Base-by-base conservation (phyloP, 2,888 invertebrate genomes). In the Rugalucina vietnamica region DNA sequence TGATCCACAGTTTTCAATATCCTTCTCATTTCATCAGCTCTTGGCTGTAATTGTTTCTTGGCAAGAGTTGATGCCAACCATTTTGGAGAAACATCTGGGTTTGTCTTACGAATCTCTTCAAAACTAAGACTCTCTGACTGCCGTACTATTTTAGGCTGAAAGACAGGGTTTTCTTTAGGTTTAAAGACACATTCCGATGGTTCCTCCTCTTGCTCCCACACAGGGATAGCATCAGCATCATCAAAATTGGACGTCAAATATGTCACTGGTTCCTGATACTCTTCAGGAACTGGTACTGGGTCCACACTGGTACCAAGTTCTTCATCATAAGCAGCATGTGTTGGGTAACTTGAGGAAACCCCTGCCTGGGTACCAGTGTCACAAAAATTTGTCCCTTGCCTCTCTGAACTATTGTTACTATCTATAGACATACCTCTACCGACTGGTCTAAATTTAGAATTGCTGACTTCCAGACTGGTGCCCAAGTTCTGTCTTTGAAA, bases 11-110 rank as follows among this genome's bases (percentile, higher is more conserved):
- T 29, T 2, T 74, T 78, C 10, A 89, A 76, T 37, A 85, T 73
- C 10, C 65, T 50, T 27, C 84, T 83, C 89, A 91, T 90, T 73
- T 87, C 87, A 29, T 78, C 54, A 21, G 80, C 82, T 36, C 84
- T 84, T n/a, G 73, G 79, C 36, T 81, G 81, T 18, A 85, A 74
- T 8, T 81, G 84, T 69, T 84, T 80, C 24, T 86, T 65, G 18
- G 81, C 83, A 54, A 90, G 54, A 32, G 79, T 81, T 49, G 80
- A 81, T 8, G 81, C 82, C n/a, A 89, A 65, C 89, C 90, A 91
- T n/a, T 76, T 84, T 12, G 81, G 70, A 24, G 88, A 85, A n/a
- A 80, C 82, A 57, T 77, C 84, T 29, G 86, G 85, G 54, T 85
- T 84, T 27, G 76, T 54, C 57, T 79, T 65, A 5, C 39, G 18